Evolutionary conservation across 1,140 invertebrate genomes (phyloP), one percentile per base, ranked within the genome.

Genomic region (Caerostris extrusa): DNA sequence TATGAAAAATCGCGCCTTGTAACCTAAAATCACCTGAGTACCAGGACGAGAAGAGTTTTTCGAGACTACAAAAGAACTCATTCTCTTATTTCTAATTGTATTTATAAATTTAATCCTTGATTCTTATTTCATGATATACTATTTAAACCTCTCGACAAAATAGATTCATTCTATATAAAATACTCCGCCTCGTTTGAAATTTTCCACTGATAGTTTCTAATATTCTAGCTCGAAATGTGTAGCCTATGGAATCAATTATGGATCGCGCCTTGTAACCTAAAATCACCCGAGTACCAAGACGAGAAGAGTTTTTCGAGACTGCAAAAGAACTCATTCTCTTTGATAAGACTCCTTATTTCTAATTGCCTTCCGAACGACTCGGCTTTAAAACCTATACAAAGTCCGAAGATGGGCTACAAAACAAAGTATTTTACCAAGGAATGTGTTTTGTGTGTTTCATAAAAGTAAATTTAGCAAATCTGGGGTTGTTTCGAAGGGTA

Each of bases 381-480:
- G 55, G 14, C 82, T 83, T 58, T 57, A 83, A 83, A 77, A 83
- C 55, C 14, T 56, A 83, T n/a, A 83, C 12, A 14, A 57, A 57
- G 82, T 57, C 5, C 17, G 34, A 19, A 7, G 17, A n/a, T 83
- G 56, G 56, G 14, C 56, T n/a, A 83, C 55, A 8, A n/a, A 83
- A 83, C 53, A 58, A 83, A 83, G 34, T 34, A 53, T 77, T 77
- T 77, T 50, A 53, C 5, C 55, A 19, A 56, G 55, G 82, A 4
- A 57, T 17, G 55, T 3, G 10, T 56, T 58, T 83, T 58, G 53
- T 83, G 55, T 58, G 56, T 56, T 83, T 17, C 56, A 58, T 58
- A 57, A 83, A 83, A 83, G 56, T 57, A 56, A 83, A 83, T 83
- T 83, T 83, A 83, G 12, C 55, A 83, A 83, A 83, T 83, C 57